A percentile compares a stretch with the other conserved stretches of the same genome.
phyloP scores from a whole-genome alignment of 2,888 invertebrate species.

The Plusia festucae region DNA sequence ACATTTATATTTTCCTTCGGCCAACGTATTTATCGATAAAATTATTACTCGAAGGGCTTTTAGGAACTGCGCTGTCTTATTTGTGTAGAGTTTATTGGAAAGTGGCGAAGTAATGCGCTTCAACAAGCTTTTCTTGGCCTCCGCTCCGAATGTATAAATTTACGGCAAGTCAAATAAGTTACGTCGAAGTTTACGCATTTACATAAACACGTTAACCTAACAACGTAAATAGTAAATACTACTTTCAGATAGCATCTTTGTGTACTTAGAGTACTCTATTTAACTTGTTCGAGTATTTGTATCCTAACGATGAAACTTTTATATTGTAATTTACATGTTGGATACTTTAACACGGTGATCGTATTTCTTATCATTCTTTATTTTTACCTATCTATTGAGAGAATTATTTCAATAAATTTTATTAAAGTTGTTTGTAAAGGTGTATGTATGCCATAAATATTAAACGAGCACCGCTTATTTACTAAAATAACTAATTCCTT shows the following conservation, averaged over 20 bases:
- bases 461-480: no score
- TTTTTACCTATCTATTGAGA: not conserved
- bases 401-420: no score
- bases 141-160: constrained; percentile 69
- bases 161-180: constrained; percentile 75
- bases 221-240: constrained; percentile 72
- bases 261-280: constrained; percentile 60
- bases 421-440: no score
- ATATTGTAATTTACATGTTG: constrained; percentile 27
- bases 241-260: constrained; percentile 66
- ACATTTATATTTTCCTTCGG: constrained; percentile 1
- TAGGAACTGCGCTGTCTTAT: constrained; percentile 22
- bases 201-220: constrained; percentile 76
- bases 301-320: constrained; percentile 47
- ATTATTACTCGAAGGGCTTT: constrained; percentile 21
- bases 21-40: constrained; percentile 13
- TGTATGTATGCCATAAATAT: no score
- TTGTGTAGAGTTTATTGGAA: constrained; percentile 38
- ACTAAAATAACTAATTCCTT: no score
- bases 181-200: constrained; percentile 75
- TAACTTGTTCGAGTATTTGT: constrained; percentile 62
- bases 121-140: constrained; percentile 56
- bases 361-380: constrained; percentile 1
- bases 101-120: constrained; percentile 42
- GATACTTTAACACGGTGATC: not conserved